Conservation (phyloP, 2,113 vertebrate species). For the Glaucidium brasilianum region DNA sequence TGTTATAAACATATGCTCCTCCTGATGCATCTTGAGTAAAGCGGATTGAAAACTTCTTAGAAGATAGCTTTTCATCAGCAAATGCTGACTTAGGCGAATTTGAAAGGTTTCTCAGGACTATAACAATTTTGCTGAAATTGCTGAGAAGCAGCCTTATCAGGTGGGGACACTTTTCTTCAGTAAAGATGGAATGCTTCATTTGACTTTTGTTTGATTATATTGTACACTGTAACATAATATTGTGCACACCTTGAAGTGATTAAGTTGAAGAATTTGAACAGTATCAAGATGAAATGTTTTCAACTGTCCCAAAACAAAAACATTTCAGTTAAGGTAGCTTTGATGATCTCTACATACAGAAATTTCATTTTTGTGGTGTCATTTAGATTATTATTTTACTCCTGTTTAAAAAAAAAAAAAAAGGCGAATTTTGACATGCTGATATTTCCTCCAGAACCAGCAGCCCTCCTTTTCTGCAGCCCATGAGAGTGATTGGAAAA, state of each 20-base stretch:
- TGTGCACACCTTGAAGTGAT: not conserved
- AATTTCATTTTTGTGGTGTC: not conserved
- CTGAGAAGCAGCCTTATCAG: not conserved
- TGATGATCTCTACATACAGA: not conserved
- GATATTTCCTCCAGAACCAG: not conserved
- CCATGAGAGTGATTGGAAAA: not conserved
- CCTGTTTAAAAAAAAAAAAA: not conserved
- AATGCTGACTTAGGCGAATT: not conserved
- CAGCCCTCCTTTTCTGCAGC: not conserved
- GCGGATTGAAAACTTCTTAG: not conserved
- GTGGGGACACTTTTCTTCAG: not conserved
- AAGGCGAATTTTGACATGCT: not conserved
- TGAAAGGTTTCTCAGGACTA: not conserved
- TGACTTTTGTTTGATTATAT: conserved; percentile 2
- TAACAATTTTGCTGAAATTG: not conserved
- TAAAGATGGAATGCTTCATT: not conserved
- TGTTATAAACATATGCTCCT: not conserved
- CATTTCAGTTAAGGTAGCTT: not conserved
- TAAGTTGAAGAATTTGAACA: not conserved
- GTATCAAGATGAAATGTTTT: not conserved
- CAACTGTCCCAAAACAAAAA: not conserved
- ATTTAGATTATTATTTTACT: not conserved
- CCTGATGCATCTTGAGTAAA: not conserved
- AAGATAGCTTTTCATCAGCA: not conserved
- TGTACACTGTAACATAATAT: not conserved